phyloP scores from a whole-genome alignment of 2,888 invertebrate species.

The Caenorhabditis parvicauda region DNA sequence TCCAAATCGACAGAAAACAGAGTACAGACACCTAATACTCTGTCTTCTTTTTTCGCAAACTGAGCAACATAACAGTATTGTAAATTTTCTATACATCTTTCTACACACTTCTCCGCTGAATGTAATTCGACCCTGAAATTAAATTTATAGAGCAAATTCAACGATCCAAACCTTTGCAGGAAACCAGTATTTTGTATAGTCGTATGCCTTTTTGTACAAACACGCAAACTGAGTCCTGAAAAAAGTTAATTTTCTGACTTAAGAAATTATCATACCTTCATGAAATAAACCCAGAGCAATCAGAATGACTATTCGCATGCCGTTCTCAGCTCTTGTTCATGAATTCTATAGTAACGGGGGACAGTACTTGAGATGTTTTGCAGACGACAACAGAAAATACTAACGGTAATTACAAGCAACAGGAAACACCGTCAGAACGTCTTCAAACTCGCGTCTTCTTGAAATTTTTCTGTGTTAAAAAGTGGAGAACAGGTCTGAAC shows the following conservation, averaged over 20 bases:
- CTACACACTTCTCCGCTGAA: slow-evolving; percentile 40
- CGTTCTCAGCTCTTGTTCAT: too few relatives aligned
- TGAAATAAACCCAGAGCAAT: too few relatives aligned
- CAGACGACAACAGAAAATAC: too few relatives aligned
- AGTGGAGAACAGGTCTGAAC: too few relatives aligned
- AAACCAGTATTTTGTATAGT: slow-evolving; percentile 22
- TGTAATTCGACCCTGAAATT: slow-evolving; percentile 37
- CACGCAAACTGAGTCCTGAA: slow-evolving; percentile 19
- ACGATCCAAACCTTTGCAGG: slow-evolving; percentile 20
- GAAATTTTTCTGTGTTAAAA: too few relatives aligned
- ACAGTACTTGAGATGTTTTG: too few relatives aligned
- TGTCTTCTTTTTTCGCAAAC: slow-evolving; percentile 26
- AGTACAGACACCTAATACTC: slow-evolving; percentile 31
- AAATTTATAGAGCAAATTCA: background rate
- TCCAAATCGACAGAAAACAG: slow-evolving; percentile 27
- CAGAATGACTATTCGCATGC: too few relatives aligned
- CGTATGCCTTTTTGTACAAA: slow-evolving; percentile 27
- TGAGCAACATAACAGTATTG: slow-evolving; percentile 40
- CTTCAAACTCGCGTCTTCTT: too few relatives aligned
- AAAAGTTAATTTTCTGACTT: background rate
- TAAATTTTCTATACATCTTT: slow-evolving; percentile 46
- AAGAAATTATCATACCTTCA: too few relatives aligned
- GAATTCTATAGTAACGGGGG: too few relatives aligned
- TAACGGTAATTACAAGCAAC: too few relatives aligned
- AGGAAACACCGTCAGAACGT: too few relatives aligned